Base-by-base conservation (phyloP, 2,113 vertebrate species). In the Hippocampus guttulatus region DNA sequence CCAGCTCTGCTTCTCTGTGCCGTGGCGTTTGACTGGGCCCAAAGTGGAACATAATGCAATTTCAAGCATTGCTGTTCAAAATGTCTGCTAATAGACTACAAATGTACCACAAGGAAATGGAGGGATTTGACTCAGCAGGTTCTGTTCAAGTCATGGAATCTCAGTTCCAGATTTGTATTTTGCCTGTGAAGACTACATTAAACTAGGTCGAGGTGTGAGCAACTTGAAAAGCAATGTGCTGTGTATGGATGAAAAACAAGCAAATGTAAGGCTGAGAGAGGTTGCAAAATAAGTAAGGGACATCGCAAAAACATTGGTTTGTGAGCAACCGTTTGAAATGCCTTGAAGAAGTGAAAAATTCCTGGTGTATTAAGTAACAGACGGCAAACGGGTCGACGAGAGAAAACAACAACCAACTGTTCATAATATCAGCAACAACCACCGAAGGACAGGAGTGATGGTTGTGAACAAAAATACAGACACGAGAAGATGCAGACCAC, bases 381-480 rank as follows among this genome's bases (percentile, higher is more conserved):
- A 23, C 8, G 9, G 10, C 54, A 54, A 54, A 54, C n/a, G 52
- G 81, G 83, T 90, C 88, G 91, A 91, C 88, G 80, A 81, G 73
- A 61, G 77, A 81, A 87, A 90, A 90, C 85, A 89, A 87, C 81
- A 76, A 67, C 70, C 63, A 52, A 8, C 18, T 52, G 20, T 21
- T 52, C 20, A 52, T 52, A 5, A 21, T 2, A 52, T 52, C 20
- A 52, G 49, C 20, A 52, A 20, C 49, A 20, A 18, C 49, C 16
- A 47, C 45, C 41, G 11, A 49, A 18, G 47, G 47, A 5, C 45
- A 47, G 45, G 15, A 47, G 45, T 47, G 45, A 47, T 5, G 45
- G 14, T 18, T 15, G 16, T 15, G 4, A 21, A 52, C 20, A 52
- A 21, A 52, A 52, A 14, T 2, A 8, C 5, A 8, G 51, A 52